A percentile compares a stretch with the other conserved stretches of the same genome.
These are phyloP conservation scores for Allolobophora icterica DNA, from an alignment of 2,888 invertebrate genomes.

Conservation along the genomic window DNA sequence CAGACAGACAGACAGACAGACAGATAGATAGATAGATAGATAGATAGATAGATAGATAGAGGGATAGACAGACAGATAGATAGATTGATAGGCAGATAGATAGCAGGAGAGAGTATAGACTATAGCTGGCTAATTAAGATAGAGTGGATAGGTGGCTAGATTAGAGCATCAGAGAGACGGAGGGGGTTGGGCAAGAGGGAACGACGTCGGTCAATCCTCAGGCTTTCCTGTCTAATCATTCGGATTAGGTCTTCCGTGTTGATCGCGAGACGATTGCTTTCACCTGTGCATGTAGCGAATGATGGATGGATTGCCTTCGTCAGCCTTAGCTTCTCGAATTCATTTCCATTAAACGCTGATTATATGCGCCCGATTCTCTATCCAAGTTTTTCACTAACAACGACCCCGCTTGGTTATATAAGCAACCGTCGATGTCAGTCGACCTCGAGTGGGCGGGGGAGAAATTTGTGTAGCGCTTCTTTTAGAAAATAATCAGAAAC, in stretches of 20 bases:
- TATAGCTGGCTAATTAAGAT: neutral
- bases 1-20: too few relatives aligned
- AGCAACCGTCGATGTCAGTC: neutral
- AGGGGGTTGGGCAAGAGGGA: neutral
- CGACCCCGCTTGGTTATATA: neutral
- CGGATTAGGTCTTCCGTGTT: neutral
- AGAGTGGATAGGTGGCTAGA: neutral
- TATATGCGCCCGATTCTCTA: neutral
- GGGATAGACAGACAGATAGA: too few relatives aligned
- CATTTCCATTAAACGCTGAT: constrained; percentile 7
- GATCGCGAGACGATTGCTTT: neutral
- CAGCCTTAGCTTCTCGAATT: neutral
- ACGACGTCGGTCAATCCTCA: neutral
- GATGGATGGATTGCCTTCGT: neutral
- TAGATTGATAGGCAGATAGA: too few relatives aligned
- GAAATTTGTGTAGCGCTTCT: neutral
- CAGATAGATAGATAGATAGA: too few relatives aligned
- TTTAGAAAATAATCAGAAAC: neutral
- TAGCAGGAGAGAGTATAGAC: neutral
- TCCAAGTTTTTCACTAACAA: neutral
- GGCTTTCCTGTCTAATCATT: neutral
- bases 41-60: too few relatives aligned
- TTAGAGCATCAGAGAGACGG: neutral
- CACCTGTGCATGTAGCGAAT: neutral
- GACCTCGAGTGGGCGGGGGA: neutral